These are phyloP conservation scores for Trematomus bernacchii DNA, from an alignment of 2,797 vertebrate genomes.

Conservation along the genomic window DNA sequence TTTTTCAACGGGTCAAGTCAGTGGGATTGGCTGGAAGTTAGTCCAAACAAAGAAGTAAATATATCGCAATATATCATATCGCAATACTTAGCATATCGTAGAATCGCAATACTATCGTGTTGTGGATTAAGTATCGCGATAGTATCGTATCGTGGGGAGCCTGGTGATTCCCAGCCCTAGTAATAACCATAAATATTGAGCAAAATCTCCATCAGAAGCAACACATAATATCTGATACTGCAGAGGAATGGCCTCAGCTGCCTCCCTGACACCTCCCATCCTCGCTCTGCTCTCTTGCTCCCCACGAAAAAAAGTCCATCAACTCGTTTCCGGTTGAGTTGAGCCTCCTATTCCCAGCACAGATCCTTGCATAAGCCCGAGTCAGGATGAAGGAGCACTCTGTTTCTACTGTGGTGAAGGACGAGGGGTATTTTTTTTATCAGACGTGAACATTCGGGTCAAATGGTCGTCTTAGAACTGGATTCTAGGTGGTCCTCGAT, in stretches of 20 bases:
- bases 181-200: neutral
- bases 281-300: neutral
- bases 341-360: conserved; percentile 3
- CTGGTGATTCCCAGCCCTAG: too few species aligned
- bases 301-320: neutral
- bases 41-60: too few species aligned
- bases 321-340: conserved; percentile 12
- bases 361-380: conserved; percentile 9
- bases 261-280: neutral
- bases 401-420: neutral
- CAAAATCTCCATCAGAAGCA: neutral
- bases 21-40: too few species aligned
- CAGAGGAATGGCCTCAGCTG: neutral
- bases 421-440: too few species aligned
- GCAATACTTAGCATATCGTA: too few species aligned
- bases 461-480: neutral
- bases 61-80: too few species aligned
- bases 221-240: neutral
- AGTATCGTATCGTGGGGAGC: too few species aligned
- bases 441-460: neutral
- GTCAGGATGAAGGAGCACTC: conserved; percentile 4
- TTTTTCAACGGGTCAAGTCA: too few species aligned
- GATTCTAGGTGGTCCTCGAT: neutral
- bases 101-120: too few species aligned
- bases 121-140: too few species aligned